Base-by-base conservation (phyloP, 2,888 invertebrate species). In the Pandemis corylana region DNA sequence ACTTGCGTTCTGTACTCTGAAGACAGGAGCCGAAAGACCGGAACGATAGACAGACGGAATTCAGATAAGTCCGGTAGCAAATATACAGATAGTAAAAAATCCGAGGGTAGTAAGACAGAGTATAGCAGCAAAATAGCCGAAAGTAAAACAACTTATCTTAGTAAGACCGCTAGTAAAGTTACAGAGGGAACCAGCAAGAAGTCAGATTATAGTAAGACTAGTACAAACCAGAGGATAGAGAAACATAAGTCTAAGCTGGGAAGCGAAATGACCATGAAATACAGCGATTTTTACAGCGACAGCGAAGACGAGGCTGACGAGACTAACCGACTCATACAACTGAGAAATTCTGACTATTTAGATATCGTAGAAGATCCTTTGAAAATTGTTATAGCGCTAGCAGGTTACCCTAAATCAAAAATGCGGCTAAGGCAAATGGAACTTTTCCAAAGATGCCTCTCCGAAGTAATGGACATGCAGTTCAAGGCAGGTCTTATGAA, bases 391-490 rank as follows among this genome's bases (percentile, higher is more conserved):
- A 82, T 94, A 36, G 90, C 90, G 6, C 77, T 92, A 72, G 87
- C 89, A 0, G 93, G 91, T 0, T 94, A 94, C 53, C 94, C 94
- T 0, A 92, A 90, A 78, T 85, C 87, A 0, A 93, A 92, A 76
- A 92, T 94, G 88, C 83, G 86, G 7, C 77, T 94, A 2, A 81
- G 86, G 5, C 89, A 92, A 67, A 91, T 93, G 90, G 89, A 89
- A 9, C 77, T 81, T 7, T 94, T 93, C 51, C 91, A 91, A 71
- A 82, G 84, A 0, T 87, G 88, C n/a, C 76, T 94, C 0, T 81
- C 84, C 2, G 89, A 89, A 7, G 87, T 94, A 1, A 89, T 90
- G 13, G 89, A 93, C 71, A 92, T 93, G 92, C 93, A 94, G 68
- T 68, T 90, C 0, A 90, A 93, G 78, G 87, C 86, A 0, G 90